These are phyloP conservation scores for Drosophila pegasa DNA, from an alignment of 2,888 invertebrate species.

Conservation along the genomic window DNA sequence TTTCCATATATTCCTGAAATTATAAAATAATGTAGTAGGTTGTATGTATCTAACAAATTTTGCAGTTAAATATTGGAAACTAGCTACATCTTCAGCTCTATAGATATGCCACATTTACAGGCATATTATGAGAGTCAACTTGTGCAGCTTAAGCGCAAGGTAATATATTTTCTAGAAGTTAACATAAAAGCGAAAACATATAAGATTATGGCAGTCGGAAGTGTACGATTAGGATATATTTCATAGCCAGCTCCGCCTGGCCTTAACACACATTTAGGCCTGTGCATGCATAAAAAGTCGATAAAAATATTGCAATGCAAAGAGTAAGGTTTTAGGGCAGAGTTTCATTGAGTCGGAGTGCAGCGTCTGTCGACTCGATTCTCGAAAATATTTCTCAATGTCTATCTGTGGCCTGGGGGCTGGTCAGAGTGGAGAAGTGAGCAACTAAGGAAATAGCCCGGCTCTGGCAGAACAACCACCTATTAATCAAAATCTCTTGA, in stretches of 20 bases:
- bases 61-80: too few species aligned
- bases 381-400: conserved; percentile 81
- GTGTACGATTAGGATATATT: neutral
- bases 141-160: too few species aligned
- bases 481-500: conserved; percentile 81
- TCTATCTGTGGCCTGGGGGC: conserved; percentile 66
- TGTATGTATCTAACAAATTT: too few species aligned
- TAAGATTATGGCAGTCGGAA: neutral
- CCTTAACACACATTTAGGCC: conserved; percentile 2
- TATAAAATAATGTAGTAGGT: too few species aligned
- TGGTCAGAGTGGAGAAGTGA: conserved; percentile 23
- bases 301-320: conserved; percentile 7
- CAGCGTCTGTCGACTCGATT: conserved; percentile 74
- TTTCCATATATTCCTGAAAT: too few species aligned
- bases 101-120: too few species aligned
- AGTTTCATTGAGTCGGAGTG: conserved; percentile 71
- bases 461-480: conserved; percentile 62
- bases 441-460: conserved; percentile 37
- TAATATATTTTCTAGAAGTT: too few species aligned
- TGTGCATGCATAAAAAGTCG: neutral
- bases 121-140: too few species aligned
- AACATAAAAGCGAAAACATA: neutral
- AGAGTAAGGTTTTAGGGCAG: conserved; percentile 16
- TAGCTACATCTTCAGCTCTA: too few species aligned
- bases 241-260: neutral